phyloP scores from a whole-genome alignment of 2,113 vertebrate species.

The Rana temporaria region DNA sequence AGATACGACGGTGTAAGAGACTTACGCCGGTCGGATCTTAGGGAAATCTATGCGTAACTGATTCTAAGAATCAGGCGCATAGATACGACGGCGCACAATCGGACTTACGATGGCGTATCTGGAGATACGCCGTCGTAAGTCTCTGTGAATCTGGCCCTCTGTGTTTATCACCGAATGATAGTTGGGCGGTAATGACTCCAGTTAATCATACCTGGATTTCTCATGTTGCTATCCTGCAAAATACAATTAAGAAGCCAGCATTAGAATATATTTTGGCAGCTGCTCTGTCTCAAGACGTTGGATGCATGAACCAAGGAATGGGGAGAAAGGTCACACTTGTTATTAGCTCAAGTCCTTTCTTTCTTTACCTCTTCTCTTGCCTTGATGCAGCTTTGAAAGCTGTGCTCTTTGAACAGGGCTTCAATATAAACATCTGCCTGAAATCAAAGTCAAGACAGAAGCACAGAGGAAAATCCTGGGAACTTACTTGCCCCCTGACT shows the following conservation, averaged over 20 bases:
- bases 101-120: no score
- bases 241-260: conserved; percentile 9
- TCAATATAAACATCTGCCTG: conserved; percentile 33
- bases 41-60: no score
- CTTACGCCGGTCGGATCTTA: no score
- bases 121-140: no score
- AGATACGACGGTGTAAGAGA: no score
- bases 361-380: conserved; percentile 9
- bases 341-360: conserved; percentile 27
- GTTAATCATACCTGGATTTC: not conserved
- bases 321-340: conserved; percentile 32
- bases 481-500: conserved; percentile 9
- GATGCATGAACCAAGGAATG: not conserved
- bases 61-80: no score
- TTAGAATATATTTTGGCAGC: conserved; percentile 6
- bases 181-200: not conserved
- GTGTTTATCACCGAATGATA: no score
- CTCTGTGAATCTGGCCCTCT: no score
- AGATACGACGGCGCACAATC: no score
- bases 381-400: conserved; percentile 20
- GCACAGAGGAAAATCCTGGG: not conserved
- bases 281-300: not conserved
- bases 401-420: conserved; percentile 14
- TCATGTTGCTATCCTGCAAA: not conserved
- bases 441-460: conserved; percentile 28